These are phyloP conservation scores for Micrasema minimum DNA, from an alignment of 1,140 invertebrate species.

Conservation along the genomic window DNA sequence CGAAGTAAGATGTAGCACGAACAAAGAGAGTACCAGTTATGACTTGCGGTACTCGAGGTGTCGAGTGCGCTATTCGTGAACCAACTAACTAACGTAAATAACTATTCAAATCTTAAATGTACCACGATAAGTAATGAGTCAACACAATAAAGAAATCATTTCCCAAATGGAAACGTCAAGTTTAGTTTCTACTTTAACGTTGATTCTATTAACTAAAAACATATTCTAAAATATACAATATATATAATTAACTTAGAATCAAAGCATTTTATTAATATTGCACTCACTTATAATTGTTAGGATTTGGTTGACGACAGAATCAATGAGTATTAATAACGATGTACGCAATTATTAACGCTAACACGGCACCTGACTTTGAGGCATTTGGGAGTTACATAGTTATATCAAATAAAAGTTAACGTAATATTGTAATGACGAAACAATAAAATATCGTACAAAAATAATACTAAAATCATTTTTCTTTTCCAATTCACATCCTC, in stretches of 20 bases:
- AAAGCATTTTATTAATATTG: conserved; percentile 53
- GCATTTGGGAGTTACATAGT: background rate
- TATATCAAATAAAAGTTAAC: conserved; percentile 25
- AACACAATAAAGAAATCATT: conserved; percentile 47
- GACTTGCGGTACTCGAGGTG: conserved; percentile 10
- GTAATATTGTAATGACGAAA: conserved; percentile 43
- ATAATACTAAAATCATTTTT: conserved; percentile 51
- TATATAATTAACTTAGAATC: conserved; percentile 38
- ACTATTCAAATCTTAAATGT: conserved; percentile 50
- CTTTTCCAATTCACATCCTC: conserved; percentile 47
- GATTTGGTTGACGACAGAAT: conserved; percentile 50
- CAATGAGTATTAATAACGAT: conserved; percentile 51
- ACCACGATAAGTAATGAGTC: conserved; percentile 48
- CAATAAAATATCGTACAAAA: conserved; percentile 49
- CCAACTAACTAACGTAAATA: conserved; percentile 39
- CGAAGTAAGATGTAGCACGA: conserved; percentile 19
- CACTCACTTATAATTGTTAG: conserved; percentile 51
- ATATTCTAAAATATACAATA: conserved; percentile 44
- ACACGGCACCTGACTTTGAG: conserved; percentile 22
- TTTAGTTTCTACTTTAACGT: conserved; percentile 38
- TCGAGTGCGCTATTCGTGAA: conserved; percentile 1
- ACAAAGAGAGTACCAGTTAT: conserved; percentile 1
- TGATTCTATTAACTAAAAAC: conserved; percentile 48
- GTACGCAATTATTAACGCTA: background rate
- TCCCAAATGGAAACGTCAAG: conserved; percentile 37